phyloP scores from a whole-genome alignment of 2,113 vertebrate genomes.

The Aleadryas rufinucha region DNA sequence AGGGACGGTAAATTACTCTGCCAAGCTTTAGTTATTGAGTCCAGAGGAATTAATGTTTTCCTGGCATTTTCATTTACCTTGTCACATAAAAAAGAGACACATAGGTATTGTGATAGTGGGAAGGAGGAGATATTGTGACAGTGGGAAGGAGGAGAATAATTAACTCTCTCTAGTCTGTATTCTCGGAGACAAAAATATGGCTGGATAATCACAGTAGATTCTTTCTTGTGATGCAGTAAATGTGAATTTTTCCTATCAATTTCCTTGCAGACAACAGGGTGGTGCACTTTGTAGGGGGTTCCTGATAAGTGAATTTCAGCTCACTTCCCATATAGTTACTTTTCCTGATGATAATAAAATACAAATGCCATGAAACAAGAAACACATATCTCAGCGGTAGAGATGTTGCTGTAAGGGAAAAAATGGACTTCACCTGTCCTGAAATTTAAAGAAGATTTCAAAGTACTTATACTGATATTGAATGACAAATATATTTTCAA shows the following conservation, averaged over 20 bases:
- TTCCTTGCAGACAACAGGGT: not conserved
- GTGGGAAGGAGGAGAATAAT: slow-evolving; percentile 40
- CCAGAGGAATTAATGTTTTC: slow-evolving; percentile 61
- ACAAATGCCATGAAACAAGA: not conserved
- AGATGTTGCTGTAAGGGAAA: not conserved
- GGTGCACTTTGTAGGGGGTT: not conserved
- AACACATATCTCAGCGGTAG: not conserved
- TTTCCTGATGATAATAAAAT: not conserved
- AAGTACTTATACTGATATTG: not conserved
- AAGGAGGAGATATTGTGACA: slow-evolving; percentile 53
- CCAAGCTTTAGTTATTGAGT: slow-evolving; percentile 58
- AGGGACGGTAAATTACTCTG: slow-evolving; percentile 58
- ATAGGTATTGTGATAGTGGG: slow-evolving; percentile 31
- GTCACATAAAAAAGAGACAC: slow-evolving; percentile 53
- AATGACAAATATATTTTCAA: not conserved
- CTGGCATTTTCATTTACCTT: slow-evolving; percentile 70
- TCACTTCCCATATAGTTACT: not conserved
- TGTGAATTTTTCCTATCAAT: not conserved
- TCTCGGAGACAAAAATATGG: not conserved
- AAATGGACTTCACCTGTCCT: not conserved
- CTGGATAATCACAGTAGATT: not conserved
- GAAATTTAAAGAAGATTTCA: not conserved
- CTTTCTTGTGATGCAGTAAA: not conserved
- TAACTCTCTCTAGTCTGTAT: not conserved
- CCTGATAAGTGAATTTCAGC: not conserved